These are phyloP conservation scores for Tonatia bakeri DNA, from an alignment of 2,113 vertebrate genomes.

Conservation along the genomic window DNA sequence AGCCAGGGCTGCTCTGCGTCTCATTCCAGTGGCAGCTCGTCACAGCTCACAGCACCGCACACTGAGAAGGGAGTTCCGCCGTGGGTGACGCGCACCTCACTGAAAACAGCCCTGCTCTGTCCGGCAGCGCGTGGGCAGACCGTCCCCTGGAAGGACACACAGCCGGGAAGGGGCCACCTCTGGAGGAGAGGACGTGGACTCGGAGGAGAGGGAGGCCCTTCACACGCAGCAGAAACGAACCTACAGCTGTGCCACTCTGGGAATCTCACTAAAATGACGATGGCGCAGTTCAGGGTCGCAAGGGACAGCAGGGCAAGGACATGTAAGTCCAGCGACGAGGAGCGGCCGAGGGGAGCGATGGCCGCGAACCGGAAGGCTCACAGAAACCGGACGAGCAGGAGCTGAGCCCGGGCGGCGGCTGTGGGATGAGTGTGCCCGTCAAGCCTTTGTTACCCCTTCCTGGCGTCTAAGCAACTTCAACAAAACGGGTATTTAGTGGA, in stretches of 20 bases:
- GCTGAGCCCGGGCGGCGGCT: too few relatives aligned
- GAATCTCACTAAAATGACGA: background rate
- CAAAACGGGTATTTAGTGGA: too few relatives aligned
- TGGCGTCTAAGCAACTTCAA: too few relatives aligned
- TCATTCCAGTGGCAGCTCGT: background rate
- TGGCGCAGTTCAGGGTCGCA: background rate
- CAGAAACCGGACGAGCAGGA: too few relatives aligned
- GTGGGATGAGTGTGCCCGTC: too few relatives aligned
- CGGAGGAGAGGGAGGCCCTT: background rate
- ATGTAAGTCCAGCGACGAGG: too few relatives aligned
- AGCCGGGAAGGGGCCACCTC: too few relatives aligned
- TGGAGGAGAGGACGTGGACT: background rate
- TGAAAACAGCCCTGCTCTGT: background rate
- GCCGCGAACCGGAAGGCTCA: too few relatives aligned
- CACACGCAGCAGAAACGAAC: background rate
- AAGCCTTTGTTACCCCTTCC: too few relatives aligned
- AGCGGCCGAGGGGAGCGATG: too few relatives aligned
- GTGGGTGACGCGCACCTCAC: background rate
- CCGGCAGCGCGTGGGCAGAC: fast-evolving
- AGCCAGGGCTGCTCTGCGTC: background rate
- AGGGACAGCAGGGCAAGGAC: background rate
- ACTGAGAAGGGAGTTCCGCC: background rate
- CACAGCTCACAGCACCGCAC: background rate
- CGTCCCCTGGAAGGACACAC: too few relatives aligned
- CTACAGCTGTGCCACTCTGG: background rate